These are phyloP conservation scores for Myopa tessellatipennis DNA, from an alignment of 2,888 invertebrate genomes.

Conservation along the genomic window DNA sequence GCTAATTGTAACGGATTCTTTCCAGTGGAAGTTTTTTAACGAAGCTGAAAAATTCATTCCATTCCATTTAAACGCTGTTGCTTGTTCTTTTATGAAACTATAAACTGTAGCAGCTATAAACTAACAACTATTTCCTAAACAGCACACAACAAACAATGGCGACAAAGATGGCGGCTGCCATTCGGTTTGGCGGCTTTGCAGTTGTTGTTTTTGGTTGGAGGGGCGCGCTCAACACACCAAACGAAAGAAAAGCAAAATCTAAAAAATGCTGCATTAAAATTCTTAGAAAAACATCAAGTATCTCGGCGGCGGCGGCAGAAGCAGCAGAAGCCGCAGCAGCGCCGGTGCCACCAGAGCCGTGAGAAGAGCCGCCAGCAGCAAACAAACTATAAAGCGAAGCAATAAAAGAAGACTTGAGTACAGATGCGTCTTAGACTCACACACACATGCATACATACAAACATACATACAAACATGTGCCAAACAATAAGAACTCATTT, in stretches of 20 bases:
- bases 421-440: constrained; percentile 17
- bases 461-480: neutral
- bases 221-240: constrained; percentile 35
- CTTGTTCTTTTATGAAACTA: too few relatives aligned
- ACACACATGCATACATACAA: neutral
- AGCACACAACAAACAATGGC: constrained; percentile 24
- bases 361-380: neutral
- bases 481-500: constrained; percentile 13
- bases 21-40: too few relatives aligned
- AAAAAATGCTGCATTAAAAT: constrained; percentile 29
- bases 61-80: too few relatives aligned
- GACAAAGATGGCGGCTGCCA: constrained; percentile 33
- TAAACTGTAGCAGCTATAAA: too few relatives aligned
- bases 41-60: too few relatives aligned
- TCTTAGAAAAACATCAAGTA: constrained; percentile 34
- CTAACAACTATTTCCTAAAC: neutral
- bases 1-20: too few relatives aligned
- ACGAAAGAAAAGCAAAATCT: constrained; percentile 26
- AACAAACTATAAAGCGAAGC: neutral
- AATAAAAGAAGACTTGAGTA: neutral
- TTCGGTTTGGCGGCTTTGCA: neutral
- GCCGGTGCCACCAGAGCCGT: neutral
- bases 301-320: neutral
- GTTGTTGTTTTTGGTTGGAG: constrained; percentile 27
- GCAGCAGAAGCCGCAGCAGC: neutral